Evolutionary conservation across 2,888 invertebrate species (phyloP).

Genomic region (Oligia strigilis): DNA sequence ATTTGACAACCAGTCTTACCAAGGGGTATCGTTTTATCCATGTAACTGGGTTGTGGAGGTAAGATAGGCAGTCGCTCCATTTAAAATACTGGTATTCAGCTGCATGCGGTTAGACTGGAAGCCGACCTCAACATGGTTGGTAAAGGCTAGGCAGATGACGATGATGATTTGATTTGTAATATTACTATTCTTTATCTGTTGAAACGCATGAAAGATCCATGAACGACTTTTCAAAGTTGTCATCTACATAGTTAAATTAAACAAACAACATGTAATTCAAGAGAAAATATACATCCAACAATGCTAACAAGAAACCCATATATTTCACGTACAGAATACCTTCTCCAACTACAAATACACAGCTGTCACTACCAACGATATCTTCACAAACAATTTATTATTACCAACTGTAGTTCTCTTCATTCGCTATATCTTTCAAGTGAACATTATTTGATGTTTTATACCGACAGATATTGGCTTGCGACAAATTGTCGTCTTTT

Average conservation of each 20-base stretch:
- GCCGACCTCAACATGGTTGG: too few species aligned
- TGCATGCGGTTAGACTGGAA: too few species aligned
- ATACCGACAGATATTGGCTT: slow-evolving; percentile 44
- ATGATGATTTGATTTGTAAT: neutral
- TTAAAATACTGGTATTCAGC: too few species aligned
- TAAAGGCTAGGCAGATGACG: too few species aligned
- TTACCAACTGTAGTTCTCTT: slow-evolving; percentile 20
- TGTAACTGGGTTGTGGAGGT: too few species aligned
- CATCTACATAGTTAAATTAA: neutral
- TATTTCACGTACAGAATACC: neutral
- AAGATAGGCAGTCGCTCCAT: too few species aligned
- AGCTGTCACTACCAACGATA: neutral
- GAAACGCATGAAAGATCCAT: neutral
- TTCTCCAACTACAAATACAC: neutral
- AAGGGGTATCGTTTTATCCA: too few species aligned
- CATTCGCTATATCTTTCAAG: slow-evolving; percentile 37
- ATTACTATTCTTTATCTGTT: neutral
- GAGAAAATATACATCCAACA: neutral
- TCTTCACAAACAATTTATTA: slow-evolving; percentile 11
- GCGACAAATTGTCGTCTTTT: slow-evolving; percentile 67
- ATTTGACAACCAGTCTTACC: too few species aligned
- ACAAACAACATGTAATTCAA: neutral
- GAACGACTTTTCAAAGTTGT: neutral
- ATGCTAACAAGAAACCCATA: slow-evolving; percentile 1
- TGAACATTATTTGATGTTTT: slow-evolving; percentile 44